Evolutionary conservation across 2,888 invertebrate genomes (phyloP), one percentile per base, ranked within the genome.

Genomic region (Zhengitettix transpicula): DNA sequence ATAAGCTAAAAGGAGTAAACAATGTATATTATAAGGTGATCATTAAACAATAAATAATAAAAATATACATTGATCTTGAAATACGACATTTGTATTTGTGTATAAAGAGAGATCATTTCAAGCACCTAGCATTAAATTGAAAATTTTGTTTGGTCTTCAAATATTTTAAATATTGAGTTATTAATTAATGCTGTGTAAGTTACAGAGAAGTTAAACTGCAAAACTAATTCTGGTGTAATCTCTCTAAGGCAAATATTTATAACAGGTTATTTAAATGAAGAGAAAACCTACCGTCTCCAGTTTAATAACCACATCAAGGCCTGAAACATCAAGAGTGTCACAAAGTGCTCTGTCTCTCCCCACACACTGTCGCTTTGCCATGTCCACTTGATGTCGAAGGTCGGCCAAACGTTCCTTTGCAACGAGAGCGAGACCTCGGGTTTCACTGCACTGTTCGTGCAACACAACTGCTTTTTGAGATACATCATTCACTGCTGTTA

Each of bases 331-430:
- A 65, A 89, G 75, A 14, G 87, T 86, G 65, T 87, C 87, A 71
- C 89, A 89, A 1, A 89, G 77, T 53, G 84, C 80, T 41, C 83
- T 78, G 73, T 89, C 89, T 67, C 83, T 81, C 59, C 77, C 73
- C 56, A 77, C 76, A 70, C 89, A 89, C 67, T 84, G 82, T 66
- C 83, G 81, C 69, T 80, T 77, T 52, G 80, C 71, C 55, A 74
- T 73, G 60, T 81, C 80, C 58, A 85, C 71, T 65, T 83, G 81
- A 16, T 77, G 74, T 5, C 78, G 74, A 64, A 85, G 73, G 65
- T 82, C 81, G 56, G 74, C 75, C 57, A 83, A 77, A 63, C 80
- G 77, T 62, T 80, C 80, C 64, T 79, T 77, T 56, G 83, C 75
- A 56, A 76, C 73, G 15, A 75, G 72, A 3, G 79, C 78, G 51